phyloP scores from a whole-genome alignment of 2,797 vertebrate species.

The Enteromius trimaculatus region DNA sequence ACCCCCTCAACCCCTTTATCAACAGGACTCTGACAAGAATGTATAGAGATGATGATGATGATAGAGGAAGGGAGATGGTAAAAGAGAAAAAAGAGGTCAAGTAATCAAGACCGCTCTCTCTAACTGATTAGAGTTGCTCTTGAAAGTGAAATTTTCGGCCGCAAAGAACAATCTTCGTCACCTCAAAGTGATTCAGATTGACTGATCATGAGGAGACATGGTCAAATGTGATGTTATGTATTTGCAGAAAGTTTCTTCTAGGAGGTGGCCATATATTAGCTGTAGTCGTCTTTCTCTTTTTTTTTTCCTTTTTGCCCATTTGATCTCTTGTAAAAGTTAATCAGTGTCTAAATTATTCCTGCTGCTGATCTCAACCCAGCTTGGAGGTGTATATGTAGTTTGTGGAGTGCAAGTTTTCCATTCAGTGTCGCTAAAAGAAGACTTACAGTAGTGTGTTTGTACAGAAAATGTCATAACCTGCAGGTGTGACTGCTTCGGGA shows the following conservation, averaged over 20 bases:
- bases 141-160: constrained; percentile 42
- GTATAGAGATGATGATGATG: constrained; percentile 25
- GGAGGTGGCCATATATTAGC: not conserved
- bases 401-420: not conserved
- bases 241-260: constrained; percentile 1
- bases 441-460: not conserved
- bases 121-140: constrained; percentile 39
- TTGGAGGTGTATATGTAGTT: not conserved
- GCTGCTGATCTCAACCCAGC: constrained; percentile 20
- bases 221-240: not conserved
- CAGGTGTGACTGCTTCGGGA: not conserved
- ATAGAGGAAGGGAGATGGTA: not conserved
- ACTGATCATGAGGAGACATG: not conserved
- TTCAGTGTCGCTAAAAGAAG: not conserved
- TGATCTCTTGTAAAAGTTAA: constrained; percentile 43
- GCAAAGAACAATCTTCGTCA: constrained; percentile 8
- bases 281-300: not conserved
- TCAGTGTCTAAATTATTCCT: constrained; percentile 24
- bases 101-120: constrained; percentile 15
- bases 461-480: not conserved
- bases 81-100: constrained; percentile 11
- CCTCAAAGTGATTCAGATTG: constrained; percentile 5
- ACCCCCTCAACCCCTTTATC: constrained; percentile 57
- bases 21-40: constrained; percentile 40
- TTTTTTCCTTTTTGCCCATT: not conserved